phyloP scores from a whole-genome alignment of 2,113 vertebrate genomes.

The Sceloporus tristichus region DNA sequence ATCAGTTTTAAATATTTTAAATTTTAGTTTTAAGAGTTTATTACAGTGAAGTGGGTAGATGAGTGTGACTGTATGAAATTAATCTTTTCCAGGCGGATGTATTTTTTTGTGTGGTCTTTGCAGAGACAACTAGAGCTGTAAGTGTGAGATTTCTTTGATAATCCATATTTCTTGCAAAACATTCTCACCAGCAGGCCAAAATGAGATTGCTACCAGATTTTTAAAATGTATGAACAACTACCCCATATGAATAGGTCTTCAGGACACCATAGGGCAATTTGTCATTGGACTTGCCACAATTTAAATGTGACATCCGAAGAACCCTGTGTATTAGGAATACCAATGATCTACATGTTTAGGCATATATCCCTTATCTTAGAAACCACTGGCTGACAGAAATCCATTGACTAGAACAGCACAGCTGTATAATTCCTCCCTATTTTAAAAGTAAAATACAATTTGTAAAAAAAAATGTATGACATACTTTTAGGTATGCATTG shows the following conservation, averaged over 20 bases:
- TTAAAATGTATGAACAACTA: constrained; percentile 44
- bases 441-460: constrained; percentile 14
- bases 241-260: constrained; percentile 30
- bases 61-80: background rate
- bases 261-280: constrained; percentile 27
- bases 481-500: background rate
- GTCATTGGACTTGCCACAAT: constrained; percentile 32
- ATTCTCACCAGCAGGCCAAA: constrained; percentile 28
- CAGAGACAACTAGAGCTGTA: constrained; percentile 2
- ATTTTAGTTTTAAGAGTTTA: background rate
- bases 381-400: constrained; percentile 6
- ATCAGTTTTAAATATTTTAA: background rate
- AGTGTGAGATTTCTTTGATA: constrained; percentile 31
- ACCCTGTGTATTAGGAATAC: constrained; percentile 31
- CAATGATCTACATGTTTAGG: constrained; percentile 18
- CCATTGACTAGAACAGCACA: background rate
- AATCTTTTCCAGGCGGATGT: background rate
- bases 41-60: background rate
- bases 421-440: background rate
- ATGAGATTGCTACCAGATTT: constrained; percentile 40
- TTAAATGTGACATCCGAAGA: constrained; percentile 41
- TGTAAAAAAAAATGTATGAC: background rate
- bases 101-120: background rate
- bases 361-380: constrained; percentile 4
- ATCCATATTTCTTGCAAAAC: constrained; percentile 41